Base-by-base conservation (phyloP, 2,797 vertebrate species). In the Lagocephalus sceleratus region DNA sequence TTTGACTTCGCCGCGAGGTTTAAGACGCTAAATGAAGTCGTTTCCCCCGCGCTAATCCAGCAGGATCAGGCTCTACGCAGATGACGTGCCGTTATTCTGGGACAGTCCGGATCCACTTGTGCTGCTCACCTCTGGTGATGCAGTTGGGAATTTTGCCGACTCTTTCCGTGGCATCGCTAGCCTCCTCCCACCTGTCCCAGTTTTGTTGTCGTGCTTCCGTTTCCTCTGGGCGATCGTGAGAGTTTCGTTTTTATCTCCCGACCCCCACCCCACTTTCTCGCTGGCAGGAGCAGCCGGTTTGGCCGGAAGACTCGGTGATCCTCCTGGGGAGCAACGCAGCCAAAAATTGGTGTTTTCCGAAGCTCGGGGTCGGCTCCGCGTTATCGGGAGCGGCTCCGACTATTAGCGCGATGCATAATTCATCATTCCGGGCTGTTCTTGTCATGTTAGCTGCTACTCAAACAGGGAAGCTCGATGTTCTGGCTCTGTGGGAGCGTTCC, bases 191-290 rank as follows among this genome's bases (percentile, higher is more conserved):
- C n/a, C n/a, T n/a, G n/a, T n/a, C n/a, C n/a, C n/a, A n/a, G n/a
- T n/a, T 68, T 66, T 57, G 47, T 58, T 61, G 50, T 61, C 47
- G 47, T 64, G 32, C 6, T 12, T 66, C 19, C 46, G 21, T 62
- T 70, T 74, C 72, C 59, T 63, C 51, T 0, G 56, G 71, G 66
- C 25, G 7, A 65, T 69, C 66, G 61, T 76, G 67, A 78, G 79
- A 71, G 57, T 74, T 81, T 79, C 29, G 75, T 78, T 66, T 71
- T 4, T 54, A 74, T 56, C 75, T 66, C 57, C 66, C 56, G 47
- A 61, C 60, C 44, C 35, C 32, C 23, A 11, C 56, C 11, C 22
- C 40, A 25, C 6, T 20, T 26, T 47, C 25, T 26, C 23, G n/a
- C 56, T 57, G 54, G 52, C 73, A 73, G 55, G 58, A 49, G 63